A percentile compares a stretch with the other conserved stretches of the same genome.
Conservation (phyloP, 2,113 vertebrate species). For the Pithys albifrons region DNA sequence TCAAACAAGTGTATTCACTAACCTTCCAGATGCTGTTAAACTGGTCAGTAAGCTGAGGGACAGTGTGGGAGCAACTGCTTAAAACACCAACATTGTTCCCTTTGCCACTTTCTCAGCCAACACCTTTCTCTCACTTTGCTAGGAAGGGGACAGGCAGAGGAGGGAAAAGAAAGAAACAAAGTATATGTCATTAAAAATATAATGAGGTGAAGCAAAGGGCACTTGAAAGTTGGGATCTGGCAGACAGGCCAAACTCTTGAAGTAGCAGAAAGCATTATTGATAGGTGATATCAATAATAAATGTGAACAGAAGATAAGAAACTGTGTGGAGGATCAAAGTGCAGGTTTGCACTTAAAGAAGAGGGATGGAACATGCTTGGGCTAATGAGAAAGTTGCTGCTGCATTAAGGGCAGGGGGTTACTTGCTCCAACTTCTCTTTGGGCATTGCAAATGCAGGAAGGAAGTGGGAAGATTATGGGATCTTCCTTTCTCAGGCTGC, state of each 20-base stretch:
- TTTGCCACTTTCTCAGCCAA: neutral
- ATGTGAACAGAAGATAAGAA: neutral
- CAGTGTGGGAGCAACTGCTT: neutral
- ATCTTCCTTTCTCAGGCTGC: neutral
- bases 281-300: slow-evolving; percentile 46
- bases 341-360: neutral
- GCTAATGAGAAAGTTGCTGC: slow-evolving; percentile 3
- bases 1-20: neutral
- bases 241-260: neutral
- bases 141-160: neutral
- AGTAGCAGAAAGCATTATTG: slow-evolving; percentile 20
- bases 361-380: neutral
- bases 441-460: neutral
- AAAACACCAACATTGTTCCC: neutral
- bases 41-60: neutral
- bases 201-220: slow-evolving; percentile 14
- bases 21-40: neutral
- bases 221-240: neutral
- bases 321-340: neutral
- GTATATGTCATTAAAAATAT: neutral
- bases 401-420: neutral
- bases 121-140: neutral
- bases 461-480: neutral
- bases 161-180: neutral
- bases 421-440: neutral